Percentiles rank a stretch among this genome's conserved stretches.
Conservation (phyloP, 2,888 invertebrate genomes). For the Spodoptera littoralis region DNA sequence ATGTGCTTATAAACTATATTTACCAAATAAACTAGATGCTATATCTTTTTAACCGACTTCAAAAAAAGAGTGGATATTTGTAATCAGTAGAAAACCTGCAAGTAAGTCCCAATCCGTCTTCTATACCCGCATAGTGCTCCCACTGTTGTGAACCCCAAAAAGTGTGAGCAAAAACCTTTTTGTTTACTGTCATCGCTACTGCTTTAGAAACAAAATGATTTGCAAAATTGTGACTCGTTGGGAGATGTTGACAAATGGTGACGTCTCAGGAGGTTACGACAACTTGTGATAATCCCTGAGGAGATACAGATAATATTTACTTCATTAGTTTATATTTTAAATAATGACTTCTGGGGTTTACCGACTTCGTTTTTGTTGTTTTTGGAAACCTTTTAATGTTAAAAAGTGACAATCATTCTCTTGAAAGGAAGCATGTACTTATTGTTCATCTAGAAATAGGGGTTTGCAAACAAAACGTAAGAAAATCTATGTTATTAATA, state of each 20-base stretch:
- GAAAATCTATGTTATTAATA: too few species aligned
- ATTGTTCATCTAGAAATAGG: too few species aligned
- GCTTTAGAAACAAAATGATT: constrained; percentile 53
- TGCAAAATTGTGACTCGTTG: constrained; percentile 43
- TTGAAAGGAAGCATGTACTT: too few species aligned
- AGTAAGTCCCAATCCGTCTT: not conserved
- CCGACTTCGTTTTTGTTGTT: not conserved
- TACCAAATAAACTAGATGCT: too few species aligned
- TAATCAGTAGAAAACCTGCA: too few species aligned
- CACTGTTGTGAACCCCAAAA: constrained; percentile 22
- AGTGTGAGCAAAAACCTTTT: constrained; percentile 33
- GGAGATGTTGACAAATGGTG: constrained; percentile 62
- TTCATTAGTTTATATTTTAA: constrained; percentile 68
- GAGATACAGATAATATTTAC: constrained; percentile 59
- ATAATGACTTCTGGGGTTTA: constrained; percentile 52
- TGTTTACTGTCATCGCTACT: constrained; percentile 54
- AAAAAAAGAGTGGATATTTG: too few species aligned
- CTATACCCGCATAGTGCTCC: constrained; percentile 8
- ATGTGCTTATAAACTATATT: not conserved
- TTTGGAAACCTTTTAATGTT: too few species aligned
- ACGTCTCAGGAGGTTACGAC: constrained; percentile 40
- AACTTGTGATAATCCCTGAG: constrained; percentile 42
- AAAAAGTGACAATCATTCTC: too few species aligned
- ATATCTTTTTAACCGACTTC: too few species aligned
- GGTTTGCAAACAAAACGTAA: too few species aligned